These are phyloP conservation scores for Mastomys coucha DNA, from an alignment of 2,113 vertebrate genomes.

Conservation along the genomic window DNA sequence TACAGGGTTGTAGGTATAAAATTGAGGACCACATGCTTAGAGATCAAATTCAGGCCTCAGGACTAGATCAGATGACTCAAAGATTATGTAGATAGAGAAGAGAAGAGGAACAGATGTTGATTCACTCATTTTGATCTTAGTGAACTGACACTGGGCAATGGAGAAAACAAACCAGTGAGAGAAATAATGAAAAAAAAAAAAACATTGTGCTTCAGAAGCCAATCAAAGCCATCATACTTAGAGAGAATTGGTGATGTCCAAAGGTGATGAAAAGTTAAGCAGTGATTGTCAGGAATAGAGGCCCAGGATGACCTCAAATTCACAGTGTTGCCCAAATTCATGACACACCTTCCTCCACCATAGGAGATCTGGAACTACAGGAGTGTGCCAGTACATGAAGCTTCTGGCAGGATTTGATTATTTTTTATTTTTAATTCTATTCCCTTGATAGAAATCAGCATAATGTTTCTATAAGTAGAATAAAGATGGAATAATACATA, in stretches of 20 bases:
- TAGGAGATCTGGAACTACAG: neutral
- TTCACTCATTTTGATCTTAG: neutral
- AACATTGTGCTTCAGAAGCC: neutral
- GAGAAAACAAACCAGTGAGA: neutral
- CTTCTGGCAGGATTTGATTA: neutral
- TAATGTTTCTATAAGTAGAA: neutral
- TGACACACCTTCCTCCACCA: neutral
- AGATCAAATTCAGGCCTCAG: neutral
- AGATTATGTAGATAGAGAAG: neutral
- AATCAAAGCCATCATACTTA: neutral
- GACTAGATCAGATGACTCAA: neutral
- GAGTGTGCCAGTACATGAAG: too few relatives aligned
- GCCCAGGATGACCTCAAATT: neutral
- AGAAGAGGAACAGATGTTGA: neutral
- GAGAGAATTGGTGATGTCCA: neutral
- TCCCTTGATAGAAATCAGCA: neutral
- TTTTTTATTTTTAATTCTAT: neutral
- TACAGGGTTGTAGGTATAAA: neutral
- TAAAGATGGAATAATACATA: neutral
- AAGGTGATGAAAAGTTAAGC: neutral
- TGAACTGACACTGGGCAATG: neutral
- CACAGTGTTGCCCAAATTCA: neutral
- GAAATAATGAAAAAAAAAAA: neutral
- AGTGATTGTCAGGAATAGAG: neutral
- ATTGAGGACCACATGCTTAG: neutral